Evolutionary conservation across 2,113 vertebrate species (phyloP), one percentile per base, ranked within the genome.

Genomic region (Lutjanus erythropterus): DNA sequence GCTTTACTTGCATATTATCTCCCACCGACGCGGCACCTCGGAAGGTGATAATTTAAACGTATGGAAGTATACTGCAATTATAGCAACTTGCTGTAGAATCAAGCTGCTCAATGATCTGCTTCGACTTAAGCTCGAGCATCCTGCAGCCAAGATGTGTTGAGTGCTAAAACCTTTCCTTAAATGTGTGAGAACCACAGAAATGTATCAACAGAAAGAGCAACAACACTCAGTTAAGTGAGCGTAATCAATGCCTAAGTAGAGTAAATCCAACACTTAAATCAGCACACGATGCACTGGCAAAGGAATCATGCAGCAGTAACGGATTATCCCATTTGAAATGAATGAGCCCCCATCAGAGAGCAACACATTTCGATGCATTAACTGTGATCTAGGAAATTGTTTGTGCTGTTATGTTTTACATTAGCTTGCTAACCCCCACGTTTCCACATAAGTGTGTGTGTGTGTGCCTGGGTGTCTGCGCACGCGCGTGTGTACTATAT

Each of bases 401-500:
- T 83, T 0, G 1, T 66, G 52, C 84, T 71, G 70, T 78, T 75
- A 44, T 84, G 75, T 79, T 87, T 86, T 75, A 71, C 77, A 80
- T 90, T 46, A 79, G 60, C 50, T 68, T 41, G 14, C 41, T 46
- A 58, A 50, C 74, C 62, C 39, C 19, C 50, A 62, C 41, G 21
- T 46, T 69, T 42, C 39, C 52, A 37, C 6, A 49, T 1, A 44
- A 25, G 49, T 41, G 37, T 70, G 33, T 31, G 8, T 31, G 8
- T 21, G 46, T 50, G 52, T 6, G 53, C 15, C 10, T 1, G 14
- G 11, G 21, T 27, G 50, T 53, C 11, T 27, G n/a, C 14, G 53
- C 18, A 11, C 7, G 76, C 18, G 15, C 7, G 76, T 73, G 66
- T 77, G 52, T 14, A 33, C n/a, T 84, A 31, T 55, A 29, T 11